A percentile compares a stretch with the other conserved stretches of the same genome.
These are phyloP conservation scores for Nannospalax galili DNA, from an alignment of 2,113 vertebrate species.

Conservation along the genomic window DNA sequence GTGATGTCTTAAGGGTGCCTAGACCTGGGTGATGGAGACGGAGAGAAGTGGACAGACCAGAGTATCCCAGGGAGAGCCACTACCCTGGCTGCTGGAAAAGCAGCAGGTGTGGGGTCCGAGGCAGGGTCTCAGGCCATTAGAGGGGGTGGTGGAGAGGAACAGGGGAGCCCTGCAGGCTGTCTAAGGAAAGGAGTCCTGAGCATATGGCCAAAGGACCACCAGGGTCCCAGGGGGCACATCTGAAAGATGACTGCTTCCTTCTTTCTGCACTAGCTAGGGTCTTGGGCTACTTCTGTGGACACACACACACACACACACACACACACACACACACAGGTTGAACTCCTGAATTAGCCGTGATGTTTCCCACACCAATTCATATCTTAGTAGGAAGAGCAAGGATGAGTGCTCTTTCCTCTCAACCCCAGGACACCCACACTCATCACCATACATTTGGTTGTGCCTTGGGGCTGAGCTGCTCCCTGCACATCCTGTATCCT, in stretches of 20 bases:
- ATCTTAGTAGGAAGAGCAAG: not conserved
- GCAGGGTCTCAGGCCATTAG: not conserved
- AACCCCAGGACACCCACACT: not conserved
- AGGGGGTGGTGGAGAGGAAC: not conserved
- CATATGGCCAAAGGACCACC: fast-evolving
- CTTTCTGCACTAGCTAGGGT: not conserved
- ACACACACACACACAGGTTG: not conserved
- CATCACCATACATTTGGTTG: not conserved
- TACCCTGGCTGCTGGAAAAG: not conserved
- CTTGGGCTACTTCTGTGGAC: not conserved
- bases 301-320: not conserved
- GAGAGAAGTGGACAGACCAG: not conserved
- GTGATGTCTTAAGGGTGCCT: not conserved
- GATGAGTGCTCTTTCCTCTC: not conserved
- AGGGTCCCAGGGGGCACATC: not conserved
- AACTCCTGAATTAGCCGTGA: not conserved
- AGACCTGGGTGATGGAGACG: not conserved
- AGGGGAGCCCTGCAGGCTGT: not conserved
- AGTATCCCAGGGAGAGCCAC: not conserved
- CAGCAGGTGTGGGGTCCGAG: not conserved
- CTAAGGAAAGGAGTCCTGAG: not conserved
- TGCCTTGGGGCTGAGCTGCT: not conserved
- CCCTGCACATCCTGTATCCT: not conserved
- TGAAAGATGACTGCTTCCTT: not conserved
- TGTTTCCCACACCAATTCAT: not conserved